Percentiles rank a stretch among this genome's conserved stretches.
Evolutionary conservation across 2,888 invertebrate genomes (phyloP).

Genomic region (Hanleya hanleyi): DNA sequence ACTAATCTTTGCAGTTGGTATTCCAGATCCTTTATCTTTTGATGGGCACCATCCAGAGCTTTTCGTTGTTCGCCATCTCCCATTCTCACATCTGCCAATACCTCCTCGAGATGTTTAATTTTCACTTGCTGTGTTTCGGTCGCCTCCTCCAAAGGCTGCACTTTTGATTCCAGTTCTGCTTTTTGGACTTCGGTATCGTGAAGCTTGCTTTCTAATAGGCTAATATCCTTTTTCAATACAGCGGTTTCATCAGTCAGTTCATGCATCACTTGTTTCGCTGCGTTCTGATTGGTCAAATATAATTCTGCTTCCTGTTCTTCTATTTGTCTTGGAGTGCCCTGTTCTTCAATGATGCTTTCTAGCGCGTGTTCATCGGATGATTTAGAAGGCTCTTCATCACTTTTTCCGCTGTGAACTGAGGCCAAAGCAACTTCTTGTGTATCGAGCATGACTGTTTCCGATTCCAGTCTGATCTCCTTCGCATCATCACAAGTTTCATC

Average conservation of each 20-base stretch:
- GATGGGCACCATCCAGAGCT: constrained; percentile 11
- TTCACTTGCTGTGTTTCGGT: constrained; percentile 39
- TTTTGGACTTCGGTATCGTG: not conserved
- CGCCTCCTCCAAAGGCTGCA: constrained; percentile 47
- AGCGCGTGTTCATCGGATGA: no score
- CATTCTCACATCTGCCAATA: constrained; percentile 35
- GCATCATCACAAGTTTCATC: no score
- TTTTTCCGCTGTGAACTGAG: no score
- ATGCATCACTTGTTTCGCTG: constrained; percentile 1
- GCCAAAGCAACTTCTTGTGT: no score
- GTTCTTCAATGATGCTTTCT: no score
- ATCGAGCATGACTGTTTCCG: no score
- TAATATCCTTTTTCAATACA: not conserved
- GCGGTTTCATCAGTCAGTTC: not conserved
- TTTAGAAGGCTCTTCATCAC: not conserved
- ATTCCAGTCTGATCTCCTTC: no score
- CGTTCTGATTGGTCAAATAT: not conserved
- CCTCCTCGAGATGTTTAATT: constrained; percentile 42
- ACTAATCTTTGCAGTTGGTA: not conserved
- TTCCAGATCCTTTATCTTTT: not conserved
- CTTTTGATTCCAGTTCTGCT: constrained; percentile 18
- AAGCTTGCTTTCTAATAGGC: not conserved
- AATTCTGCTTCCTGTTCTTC: not conserved
- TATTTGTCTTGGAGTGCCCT: not conserved
- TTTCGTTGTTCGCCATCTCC: constrained; percentile 31